Evolutionary conservation across 2,888 invertebrate species (phyloP).

Genomic region (Chymomyza caudatula): DNA sequence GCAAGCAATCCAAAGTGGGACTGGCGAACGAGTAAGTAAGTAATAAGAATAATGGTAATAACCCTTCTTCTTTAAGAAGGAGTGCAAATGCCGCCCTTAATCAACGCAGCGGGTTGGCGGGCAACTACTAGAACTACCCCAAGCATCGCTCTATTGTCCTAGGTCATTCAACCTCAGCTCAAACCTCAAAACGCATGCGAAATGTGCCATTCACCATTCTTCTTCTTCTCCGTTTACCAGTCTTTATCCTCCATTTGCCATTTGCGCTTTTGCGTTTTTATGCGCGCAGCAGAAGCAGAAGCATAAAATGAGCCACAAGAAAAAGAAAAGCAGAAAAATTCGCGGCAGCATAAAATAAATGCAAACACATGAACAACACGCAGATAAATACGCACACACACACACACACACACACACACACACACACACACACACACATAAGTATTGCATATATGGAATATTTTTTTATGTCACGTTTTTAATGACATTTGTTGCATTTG

Average conservation of each 20-base stretch:
- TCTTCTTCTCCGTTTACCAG: neutral
- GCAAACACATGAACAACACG: conserved; percentile 25
- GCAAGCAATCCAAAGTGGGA: neutral
- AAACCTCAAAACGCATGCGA: conserved; percentile 49
- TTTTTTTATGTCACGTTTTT: conserved; percentile 67
- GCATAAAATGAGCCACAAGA: conserved; percentile 49
- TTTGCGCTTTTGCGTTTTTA: conserved; percentile 66
- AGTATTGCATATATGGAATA: conserved; percentile 43
- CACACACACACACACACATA: conserved; percentile 23
- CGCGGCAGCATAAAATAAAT: conserved; percentile 9
- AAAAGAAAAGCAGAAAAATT: conserved; percentile 21
- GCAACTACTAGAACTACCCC: conserved; percentile 57
- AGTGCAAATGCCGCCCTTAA: conserved; percentile 54
- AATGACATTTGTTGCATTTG: conserved; percentile 70
- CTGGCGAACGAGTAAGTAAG: conserved; percentile 15
- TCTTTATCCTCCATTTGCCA: conserved; percentile 21
- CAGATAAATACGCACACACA: conserved; percentile 13
- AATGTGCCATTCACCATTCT: conserved; percentile 18
- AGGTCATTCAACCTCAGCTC: conserved; percentile 64
- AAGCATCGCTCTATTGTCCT: conserved; percentile 66
- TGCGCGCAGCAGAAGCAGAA: conserved; percentile 29
- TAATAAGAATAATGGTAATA: conserved; percentile 10
- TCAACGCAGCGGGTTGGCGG: conserved; percentile 63
- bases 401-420: neutral
- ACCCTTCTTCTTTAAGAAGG: conserved; percentile 60